Evolutionary conservation across 2,797 vertebrate genomes (phyloP), one percentile per base, ranked within the genome.

Genomic region (Cynopterus sphinx): DNA sequence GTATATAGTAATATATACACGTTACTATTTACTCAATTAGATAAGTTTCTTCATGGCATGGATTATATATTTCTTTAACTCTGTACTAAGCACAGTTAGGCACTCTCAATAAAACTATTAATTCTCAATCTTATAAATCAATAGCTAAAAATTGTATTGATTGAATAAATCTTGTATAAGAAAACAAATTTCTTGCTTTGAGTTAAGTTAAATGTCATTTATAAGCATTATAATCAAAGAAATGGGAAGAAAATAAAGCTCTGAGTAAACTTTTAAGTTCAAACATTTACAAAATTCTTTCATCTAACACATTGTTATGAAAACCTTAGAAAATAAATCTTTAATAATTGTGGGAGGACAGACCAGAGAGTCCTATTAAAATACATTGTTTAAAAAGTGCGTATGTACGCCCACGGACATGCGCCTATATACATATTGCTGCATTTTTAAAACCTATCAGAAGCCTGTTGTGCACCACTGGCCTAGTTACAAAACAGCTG

Each of bases 221-320:
- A 57, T 87, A 91, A 63, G n/a, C 8, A 82, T 90, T 85, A 87
- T 49, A 92, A 85, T 84, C 53, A 90, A 84, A 92, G 26, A 78
- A 91, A 88, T 19, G 4, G 4, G 17, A 65, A 81, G 15, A 95
- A 84, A 96, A 87, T 70, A 92, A 90, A 90, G 33, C 61, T 95
- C 65, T 67, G 3, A 94, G 33, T 87, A 96, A 91, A 90, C n/a
- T 28, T 51, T 4, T 11, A 90, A 79, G 19, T 81, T 81, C 26
- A 65, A 96, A 92, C 19, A 70, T 83, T 92, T 90, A 95, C 53
- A 65, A 90, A 87, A 21, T 71, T 91, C 61, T 26, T 83, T 90
- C 61, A 67, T 67, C 13, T 16, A 94, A 93, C 36, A 79, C 7
- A 79, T 1, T 57, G n/a, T 87, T 89, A 59, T 39, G 31, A 96